phyloP scores from a whole-genome alignment of 2,113 vertebrate species.

The Herpetotheres cachinnans region DNA sequence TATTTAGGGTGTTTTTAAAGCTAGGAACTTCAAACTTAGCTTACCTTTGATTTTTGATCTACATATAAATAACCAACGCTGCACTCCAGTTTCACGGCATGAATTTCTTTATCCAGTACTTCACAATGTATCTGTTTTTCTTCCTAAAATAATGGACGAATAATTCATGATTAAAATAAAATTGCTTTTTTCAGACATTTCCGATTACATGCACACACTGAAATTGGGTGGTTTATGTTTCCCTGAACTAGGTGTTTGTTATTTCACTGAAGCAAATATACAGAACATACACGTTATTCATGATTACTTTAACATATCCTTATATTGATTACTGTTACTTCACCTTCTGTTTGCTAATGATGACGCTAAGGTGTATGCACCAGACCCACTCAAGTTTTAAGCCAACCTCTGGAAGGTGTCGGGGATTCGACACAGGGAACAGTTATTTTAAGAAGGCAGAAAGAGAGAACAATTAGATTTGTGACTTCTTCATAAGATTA shows the following conservation, averaged over 20 bases:
- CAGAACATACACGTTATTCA: background rate
- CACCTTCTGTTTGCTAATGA: background rate
- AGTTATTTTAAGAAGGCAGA: background rate
- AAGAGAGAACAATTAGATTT: background rate
- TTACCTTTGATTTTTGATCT: slow-evolving; percentile 83
- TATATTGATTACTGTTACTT: background rate
- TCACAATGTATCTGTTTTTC: slow-evolving; percentile 86
- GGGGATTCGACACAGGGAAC: background rate
- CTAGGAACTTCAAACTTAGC: background rate
- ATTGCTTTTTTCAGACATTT: background rate
- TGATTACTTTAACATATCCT: background rate
- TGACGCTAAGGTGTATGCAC: background rate
- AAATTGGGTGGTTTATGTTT: background rate
- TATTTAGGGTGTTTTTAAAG: background rate
- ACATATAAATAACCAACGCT: slow-evolving; percentile 82
- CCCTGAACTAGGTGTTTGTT: background rate
- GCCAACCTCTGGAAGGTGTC: background rate
- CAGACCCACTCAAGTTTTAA: background rate
- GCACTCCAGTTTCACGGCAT: slow-evolving; percentile 79
- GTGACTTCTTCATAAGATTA: background rate
- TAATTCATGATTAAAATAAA: background rate
- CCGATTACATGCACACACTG: background rate
- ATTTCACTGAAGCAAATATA: background rate
- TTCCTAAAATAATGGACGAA: slow-evolving; percentile 72
- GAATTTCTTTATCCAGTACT: slow-evolving; percentile 75